Conservation (phyloP, 2,797 vertebrate species). For the Sebastolobus altivelis region DNA sequence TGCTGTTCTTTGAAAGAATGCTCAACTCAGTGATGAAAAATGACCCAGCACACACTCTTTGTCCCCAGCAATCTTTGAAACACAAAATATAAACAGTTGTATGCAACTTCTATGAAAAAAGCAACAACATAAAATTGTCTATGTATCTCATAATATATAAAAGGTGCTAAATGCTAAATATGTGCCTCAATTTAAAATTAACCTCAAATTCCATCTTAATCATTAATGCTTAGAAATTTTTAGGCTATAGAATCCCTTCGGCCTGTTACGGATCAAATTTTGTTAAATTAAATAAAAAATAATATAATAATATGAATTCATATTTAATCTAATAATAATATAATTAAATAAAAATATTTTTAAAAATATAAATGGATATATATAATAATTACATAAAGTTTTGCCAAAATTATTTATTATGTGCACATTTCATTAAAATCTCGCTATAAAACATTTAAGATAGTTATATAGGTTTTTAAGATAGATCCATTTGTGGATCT, state of each 20-base stretch:
- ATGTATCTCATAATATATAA: not conserved
- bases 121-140: not conserved
- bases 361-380: not conserved
- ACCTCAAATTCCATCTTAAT: not conserved
- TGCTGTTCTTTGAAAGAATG: too few species aligned
- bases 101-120: not conserved
- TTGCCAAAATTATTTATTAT: not conserved
- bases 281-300: not conserved
- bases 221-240: not conserved
- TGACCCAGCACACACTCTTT: not conserved
- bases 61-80: not conserved
- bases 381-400: not conserved
- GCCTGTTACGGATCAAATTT: not conserved
- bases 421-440: not conserved
- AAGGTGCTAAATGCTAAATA: not conserved
- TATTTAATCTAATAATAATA: too few species aligned
- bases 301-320: too few species aligned
- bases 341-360: too few species aligned
- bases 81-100: not conserved
- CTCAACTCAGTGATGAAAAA: not conserved
- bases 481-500: not conserved
- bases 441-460: not conserved
- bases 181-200: not conserved
- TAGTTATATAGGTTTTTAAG: not conserved
- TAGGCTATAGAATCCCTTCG: not conserved